Evolutionary conservation across 2,797 vertebrate species (phyloP), one percentile per base, ranked within the genome.

Genomic region (Anguilla pacifica): DNA sequence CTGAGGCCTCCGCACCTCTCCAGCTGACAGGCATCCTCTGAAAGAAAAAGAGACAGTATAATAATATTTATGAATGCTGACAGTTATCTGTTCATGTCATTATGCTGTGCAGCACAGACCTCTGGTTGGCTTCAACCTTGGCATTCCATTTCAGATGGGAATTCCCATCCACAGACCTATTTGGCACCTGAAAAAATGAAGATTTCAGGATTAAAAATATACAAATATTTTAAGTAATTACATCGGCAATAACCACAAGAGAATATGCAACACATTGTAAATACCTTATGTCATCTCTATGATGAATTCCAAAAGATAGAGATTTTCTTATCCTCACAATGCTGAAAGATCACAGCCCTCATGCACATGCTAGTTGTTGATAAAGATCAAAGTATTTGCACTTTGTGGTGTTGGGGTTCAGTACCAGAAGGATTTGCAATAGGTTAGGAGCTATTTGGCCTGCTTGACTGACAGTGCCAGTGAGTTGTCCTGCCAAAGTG

Each of bases 261-360:
- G 35, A 67, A 25, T 64, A 17, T 22, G 13, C 17, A 25, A 35
- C 22, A 22, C 22, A 43, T 25, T 6, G 31, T 22, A 19, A 67
- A 43, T 46, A 15, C 53, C 28, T 31, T 59, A 28, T 31, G 25
- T 59, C 31, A 2, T 9, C 39, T 87, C 51, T 81, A 82, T 86
- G 57, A 85, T 53, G 87, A 89, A 88, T 89, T 88, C 88, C 88
- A 46, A 35, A 83, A 79, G 88, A 77, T 74, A 28, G 67, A 74
- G 46, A 77, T 22, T 61, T 81, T 74, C 86, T 49, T 10, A 70
- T 87, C 31, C 83, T 35, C 59, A 86, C 49, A 25, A 79, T 83
- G 86, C 53, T 85, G 22, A 61, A 59, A 19, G 82, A 31, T 81
- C 35, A 49, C 28, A 64, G 64, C 51, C n/a, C 46, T 77, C 49